Percentiles rank a stretch among this genome's conserved stretches.
Conservation (phyloP, 1,140 invertebrate genomes). For the Aphis gossypii region DNA sequence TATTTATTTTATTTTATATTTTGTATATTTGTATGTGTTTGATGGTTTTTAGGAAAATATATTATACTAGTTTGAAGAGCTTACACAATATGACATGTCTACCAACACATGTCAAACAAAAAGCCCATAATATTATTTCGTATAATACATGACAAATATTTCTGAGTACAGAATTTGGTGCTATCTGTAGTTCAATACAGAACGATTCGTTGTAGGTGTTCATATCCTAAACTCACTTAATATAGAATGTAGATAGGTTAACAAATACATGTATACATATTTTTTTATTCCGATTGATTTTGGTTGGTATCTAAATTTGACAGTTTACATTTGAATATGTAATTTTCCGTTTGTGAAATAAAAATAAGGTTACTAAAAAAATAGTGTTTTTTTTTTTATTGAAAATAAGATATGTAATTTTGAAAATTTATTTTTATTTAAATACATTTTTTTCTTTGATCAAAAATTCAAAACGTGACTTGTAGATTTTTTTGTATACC, state of each 20-base stretch:
- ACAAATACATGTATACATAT: not conserved
- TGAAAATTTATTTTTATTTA: not conserved
- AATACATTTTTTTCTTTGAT: not conserved
- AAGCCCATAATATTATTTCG: not conserved
- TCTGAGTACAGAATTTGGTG: not conserved
- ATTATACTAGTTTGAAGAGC: not conserved
- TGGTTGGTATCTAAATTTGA: not conserved
- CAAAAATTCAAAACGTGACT: not conserved
- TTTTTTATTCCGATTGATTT: not conserved
- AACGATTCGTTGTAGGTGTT: not conserved
- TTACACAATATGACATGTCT: not conserved
- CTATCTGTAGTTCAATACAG: not conserved
- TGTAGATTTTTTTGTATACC: not conserved
- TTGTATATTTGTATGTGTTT: not conserved
- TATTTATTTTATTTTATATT: constrained; percentile 11
- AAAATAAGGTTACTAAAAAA: not conserved
- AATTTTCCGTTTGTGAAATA: not conserved
- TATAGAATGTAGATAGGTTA: too few relatives aligned
- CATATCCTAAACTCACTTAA: not conserved
- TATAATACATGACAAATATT: not conserved
- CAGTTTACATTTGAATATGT: not conserved
- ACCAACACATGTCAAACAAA: not conserved
- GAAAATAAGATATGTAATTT: not conserved
- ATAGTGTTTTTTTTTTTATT: not conserved
- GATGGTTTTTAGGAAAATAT: not conserved